These are phyloP conservation scores for Pterostichus niger DNA, from an alignment of 2,888 invertebrate genomes.

Conservation along the genomic window DNA sequence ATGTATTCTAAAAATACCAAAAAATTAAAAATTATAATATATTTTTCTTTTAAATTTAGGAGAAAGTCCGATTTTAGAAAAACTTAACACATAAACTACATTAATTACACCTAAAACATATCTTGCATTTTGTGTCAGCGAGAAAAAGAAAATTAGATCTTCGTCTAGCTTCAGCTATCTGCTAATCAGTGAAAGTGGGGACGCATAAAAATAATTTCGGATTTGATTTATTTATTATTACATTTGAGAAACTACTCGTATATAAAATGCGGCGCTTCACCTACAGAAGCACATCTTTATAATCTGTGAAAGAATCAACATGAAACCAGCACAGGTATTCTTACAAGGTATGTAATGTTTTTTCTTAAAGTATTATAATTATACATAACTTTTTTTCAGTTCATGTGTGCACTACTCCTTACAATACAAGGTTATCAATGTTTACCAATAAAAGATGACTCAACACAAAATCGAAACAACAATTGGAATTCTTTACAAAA, in stretches of 20 bases:
- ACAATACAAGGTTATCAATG: background rate
- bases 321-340: background rate
- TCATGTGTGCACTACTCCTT: background rate
- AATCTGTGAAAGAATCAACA: background rate
- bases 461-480: background rate
- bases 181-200: slow-evolving; percentile 17
- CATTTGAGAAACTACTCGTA: slow-evolving; percentile 25
- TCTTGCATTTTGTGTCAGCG: background rate
- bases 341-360: background rate
- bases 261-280: slow-evolving; percentile 20
- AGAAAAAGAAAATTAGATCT: slow-evolving; percentile 3
- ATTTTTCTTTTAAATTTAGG: background rate
- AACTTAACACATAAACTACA: background rate
- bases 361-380: slow-evolving; percentile 15
- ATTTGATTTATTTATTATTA: slow-evolving; percentile 31
- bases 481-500: slow-evolving; percentile 8
- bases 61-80: background rate
- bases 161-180: background rate
- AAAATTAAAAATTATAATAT: background rate
- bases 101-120: background rate
- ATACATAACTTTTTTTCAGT: slow-evolving; percentile 1
- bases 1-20: background rate
- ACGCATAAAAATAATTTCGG: slow-evolving; percentile 16
- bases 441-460: background rate
- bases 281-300: too few relatives aligned